A percentile compares a stretch with the other conserved stretches of the same genome.
These are phyloP conservation scores for Sarcophilus harrisii DNA, from an alignment of 2,797 vertebrate species.

Conservation along the genomic window DNA sequence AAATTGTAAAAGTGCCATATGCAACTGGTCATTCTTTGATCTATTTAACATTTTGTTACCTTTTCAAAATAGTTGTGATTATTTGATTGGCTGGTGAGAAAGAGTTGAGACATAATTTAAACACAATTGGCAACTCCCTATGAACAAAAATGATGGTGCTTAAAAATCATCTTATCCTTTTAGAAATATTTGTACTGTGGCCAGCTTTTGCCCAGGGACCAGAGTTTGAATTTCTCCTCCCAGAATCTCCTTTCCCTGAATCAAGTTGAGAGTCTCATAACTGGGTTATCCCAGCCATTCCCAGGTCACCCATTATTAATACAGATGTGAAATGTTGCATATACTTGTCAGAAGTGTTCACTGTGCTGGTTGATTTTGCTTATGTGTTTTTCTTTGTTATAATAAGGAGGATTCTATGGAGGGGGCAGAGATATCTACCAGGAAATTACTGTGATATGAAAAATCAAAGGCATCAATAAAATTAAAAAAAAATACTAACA, in stretches of 20 bases:
- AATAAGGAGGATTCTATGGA: not conserved
- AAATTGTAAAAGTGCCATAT: slow-evolving; percentile 44
- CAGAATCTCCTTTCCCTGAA: not conserved
- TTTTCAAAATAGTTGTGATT: slow-evolving; percentile 73
- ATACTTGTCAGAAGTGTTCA: not conserved
- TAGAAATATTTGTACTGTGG: not conserved
- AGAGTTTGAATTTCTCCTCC: not conserved
- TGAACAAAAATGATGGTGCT: not conserved
- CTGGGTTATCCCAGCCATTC: not conserved
- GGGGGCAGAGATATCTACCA: not conserved
- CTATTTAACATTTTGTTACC: slow-evolving; percentile 55
- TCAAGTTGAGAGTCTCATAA: slow-evolving; percentile 4
- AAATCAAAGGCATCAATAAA: not conserved
- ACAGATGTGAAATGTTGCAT: not conserved
- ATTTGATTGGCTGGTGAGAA: slow-evolving; percentile 65
- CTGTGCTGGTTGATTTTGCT: not conserved
- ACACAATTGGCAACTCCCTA: not conserved
- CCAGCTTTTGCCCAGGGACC: not conserved
- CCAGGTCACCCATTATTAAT: not conserved
- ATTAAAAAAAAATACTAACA: not conserved
- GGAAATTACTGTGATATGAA: not conserved
- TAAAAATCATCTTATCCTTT: not conserved
- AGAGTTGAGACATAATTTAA: slow-evolving; percentile 10
- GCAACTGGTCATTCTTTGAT: slow-evolving; percentile 45
- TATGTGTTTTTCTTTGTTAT: not conserved